These are phyloP conservation scores for Lissocephala sabroskyi DNA, from an alignment of 2,888 invertebrate genomes.

Conservation along the genomic window DNA sequence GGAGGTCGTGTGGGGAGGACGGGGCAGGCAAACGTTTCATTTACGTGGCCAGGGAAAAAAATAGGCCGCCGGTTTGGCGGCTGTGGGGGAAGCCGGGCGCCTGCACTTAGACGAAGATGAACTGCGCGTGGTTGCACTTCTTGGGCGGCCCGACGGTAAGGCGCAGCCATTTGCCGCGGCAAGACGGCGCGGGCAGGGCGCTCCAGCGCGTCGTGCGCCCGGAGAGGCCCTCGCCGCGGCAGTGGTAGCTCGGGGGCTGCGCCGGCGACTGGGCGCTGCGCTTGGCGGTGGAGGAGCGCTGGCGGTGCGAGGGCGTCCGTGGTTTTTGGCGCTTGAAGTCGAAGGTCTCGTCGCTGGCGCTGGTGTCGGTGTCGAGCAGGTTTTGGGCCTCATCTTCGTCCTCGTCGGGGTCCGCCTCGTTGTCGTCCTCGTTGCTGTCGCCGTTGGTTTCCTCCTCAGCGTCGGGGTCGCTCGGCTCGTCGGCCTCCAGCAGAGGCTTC, in stretches of 20 bases:
- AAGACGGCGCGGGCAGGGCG: conserved; percentile 87
- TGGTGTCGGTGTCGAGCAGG: conserved; percentile 29
- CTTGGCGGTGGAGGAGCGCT: conserved; percentile 24
- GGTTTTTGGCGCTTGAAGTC: conserved; percentile 44
- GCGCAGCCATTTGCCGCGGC: conserved; percentile 91
- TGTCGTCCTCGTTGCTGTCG: conserved; percentile 35
- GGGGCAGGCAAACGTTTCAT: too few species aligned
- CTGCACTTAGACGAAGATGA: conserved; percentile 69
- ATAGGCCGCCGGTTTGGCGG: too few species aligned
- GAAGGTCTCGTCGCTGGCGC: conserved; percentile 44
- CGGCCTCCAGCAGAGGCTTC: neutral
- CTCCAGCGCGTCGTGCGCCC: conserved; percentile 86
- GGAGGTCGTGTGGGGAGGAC: too few species aligned
- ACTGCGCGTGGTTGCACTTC: conserved; percentile 71
- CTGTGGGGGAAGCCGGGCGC: too few species aligned
- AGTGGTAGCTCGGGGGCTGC: conserved; percentile 70
- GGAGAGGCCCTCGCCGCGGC: conserved; percentile 88
- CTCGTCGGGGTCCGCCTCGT: conserved; percentile 29
- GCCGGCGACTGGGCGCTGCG: conserved; percentile 15
- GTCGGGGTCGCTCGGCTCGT: conserved; percentile 14
- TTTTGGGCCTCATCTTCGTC: conserved; percentile 51
- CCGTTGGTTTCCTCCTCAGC: conserved; percentile 6
- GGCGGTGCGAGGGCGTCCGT: conserved; percentile 15
- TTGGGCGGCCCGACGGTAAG: conserved; percentile 72
- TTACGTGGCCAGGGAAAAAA: too few species aligned